Percentiles rank a stretch among this genome's conserved stretches.
Conservation (phyloP, 2,113 vertebrate species). For the Solenodon paradoxus region DNA sequence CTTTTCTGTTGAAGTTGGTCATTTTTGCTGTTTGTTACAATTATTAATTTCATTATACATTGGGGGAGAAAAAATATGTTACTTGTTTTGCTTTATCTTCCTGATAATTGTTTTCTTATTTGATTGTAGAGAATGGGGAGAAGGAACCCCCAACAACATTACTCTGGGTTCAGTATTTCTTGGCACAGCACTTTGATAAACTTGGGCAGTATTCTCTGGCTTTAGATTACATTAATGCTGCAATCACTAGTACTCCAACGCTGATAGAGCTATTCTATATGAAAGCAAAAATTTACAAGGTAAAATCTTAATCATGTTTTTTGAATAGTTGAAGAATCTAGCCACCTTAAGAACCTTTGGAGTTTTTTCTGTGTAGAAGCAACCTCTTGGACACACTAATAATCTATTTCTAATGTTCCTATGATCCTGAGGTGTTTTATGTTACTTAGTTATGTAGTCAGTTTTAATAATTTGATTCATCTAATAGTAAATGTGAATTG, state of each 20-base stretch:
- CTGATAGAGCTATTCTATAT: slow-evolving; percentile 88
- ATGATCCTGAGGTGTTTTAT: slow-evolving; percentile 31
- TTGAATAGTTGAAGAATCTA: slow-evolving; percentile 26
- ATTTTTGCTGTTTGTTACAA: not conserved
- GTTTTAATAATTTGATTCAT: not conserved
- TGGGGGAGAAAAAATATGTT: not conserved
- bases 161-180: slow-evolving; percentile 87
- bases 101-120: slow-evolving; percentile 48
- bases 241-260: slow-evolving; percentile 85
- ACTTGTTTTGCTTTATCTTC: slow-evolving; percentile 2
- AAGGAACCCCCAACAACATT: slow-evolving; percentile 85
- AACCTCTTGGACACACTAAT: not conserved
- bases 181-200: slow-evolving; percentile 89
- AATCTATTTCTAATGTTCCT: not conserved
- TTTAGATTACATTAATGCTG: slow-evolving; percentile 87
- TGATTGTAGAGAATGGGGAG: slow-evolving; percentile 85
- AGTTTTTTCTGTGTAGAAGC: not conserved
- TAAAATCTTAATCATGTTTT: slow-evolving; percentile 62
- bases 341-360: not conserved
- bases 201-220: slow-evolving; percentile 86
- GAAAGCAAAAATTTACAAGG: slow-evolving; percentile 90
- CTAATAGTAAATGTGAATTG: not conserved
- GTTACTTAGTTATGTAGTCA: not conserved
- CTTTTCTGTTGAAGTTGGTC: not conserved
- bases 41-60: not conserved